Percentiles rank a stretch among this genome's conserved stretches.
phyloP scores from a whole-genome alignment of 2,113 vertebrate species.

The Dolichallabes microphthalmus region DNA sequence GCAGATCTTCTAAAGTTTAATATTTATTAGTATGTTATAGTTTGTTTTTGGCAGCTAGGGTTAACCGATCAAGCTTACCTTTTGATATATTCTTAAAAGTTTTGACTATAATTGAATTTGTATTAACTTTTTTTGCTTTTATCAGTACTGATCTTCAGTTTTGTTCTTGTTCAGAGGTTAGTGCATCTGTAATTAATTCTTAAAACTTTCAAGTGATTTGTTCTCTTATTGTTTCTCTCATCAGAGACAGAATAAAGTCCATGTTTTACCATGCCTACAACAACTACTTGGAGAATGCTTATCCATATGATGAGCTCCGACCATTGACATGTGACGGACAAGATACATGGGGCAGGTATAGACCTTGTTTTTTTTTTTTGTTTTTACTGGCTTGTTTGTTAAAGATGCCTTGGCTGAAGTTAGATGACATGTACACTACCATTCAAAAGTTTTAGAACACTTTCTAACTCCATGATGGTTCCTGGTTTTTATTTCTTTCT shows the following conservation, averaged over 20 bases:
- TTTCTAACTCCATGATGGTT: too few relatives aligned
- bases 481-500: too few relatives aligned
- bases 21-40: background rate
- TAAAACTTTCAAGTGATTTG: background rate
- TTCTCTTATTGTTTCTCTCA: background rate
- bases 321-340: constrained; percentile 96
- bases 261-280: constrained; percentile 99
- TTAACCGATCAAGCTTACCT: background rate
- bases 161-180: background rate
- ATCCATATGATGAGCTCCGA: constrained; percentile 93
- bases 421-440: too few relatives aligned
- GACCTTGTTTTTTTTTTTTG: background rate
- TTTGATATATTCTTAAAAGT: background rate
- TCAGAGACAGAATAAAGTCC: constrained; percentile 85
- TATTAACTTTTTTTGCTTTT: background rate
- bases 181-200: background rate
- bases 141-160: background rate
- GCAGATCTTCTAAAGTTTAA: background rate
- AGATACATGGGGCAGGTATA: constrained; percentile 97
- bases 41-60: background rate
- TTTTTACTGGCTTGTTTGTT: too few relatives aligned
- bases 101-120: background rate
- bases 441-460: too few relatives aligned
- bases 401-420: too few relatives aligned
- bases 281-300: constrained; percentile 92